Base-by-base conservation (phyloP, 2,797 vertebrate species). In the Xenopus petersii region DNA sequence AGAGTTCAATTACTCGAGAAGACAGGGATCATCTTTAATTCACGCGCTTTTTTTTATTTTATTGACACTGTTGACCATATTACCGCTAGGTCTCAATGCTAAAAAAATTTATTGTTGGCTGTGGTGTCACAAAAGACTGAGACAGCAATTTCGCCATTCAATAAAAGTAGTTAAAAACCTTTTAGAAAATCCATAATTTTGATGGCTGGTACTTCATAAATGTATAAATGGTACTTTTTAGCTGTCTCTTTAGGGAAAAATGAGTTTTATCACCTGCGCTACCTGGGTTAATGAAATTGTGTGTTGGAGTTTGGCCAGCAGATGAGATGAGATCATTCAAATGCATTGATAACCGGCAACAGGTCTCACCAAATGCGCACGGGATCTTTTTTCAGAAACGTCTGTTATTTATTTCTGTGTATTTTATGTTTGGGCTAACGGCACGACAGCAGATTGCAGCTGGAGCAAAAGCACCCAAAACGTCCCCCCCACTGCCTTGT, bases 91-190 rank as follows among this genome's bases (percentile, higher is more conserved):
- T 91, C 89, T 89, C 89, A 90, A 90, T 88, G 90, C 82, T 87
- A 86, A 88, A 92, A 30, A 88, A 92, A 93, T 91, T 92, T 92
- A 92, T 92, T 89, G 88, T 89, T 89, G 88, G 89, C 88, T 85
- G 85, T 87, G 89, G 91, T 90, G 89, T 92, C 91, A 88, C 89
- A 92, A 90, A 90, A 88, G 91, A 91, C 91, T 91, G 15, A 92
- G 91, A 89, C 90, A 92, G 91, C 91, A 84, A 92, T 93, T 93
- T 92, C 91, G 88, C 89, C 68, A 91, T 92, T 91, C 91, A 93
- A 92, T 92, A 92, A 92, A 93, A 92, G 90, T 92, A 92, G 92
- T 92, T 93, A 92, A 93, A 93, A 92, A 92, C 91, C 91, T 93
- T 93, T 93, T 92, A 92, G 90, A 91, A 93, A 92, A 93, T 92